These are phyloP conservation scores for Ptyas mucosa DNA, from an alignment of 2,113 vertebrate genomes.

Conservation along the genomic window DNA sequence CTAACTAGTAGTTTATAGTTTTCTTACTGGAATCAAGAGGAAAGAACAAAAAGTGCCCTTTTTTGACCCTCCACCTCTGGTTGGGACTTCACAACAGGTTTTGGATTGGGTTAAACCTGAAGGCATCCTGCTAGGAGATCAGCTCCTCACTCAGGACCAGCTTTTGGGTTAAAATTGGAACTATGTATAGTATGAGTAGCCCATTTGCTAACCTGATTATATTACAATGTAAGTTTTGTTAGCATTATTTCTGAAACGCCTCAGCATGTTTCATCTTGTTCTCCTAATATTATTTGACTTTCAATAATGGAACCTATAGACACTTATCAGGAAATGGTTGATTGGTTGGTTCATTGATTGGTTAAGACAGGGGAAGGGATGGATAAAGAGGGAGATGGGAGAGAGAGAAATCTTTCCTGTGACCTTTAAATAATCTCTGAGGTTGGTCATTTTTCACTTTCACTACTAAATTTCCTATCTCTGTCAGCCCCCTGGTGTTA, in stretches of 20 bases:
- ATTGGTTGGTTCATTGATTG: neutral
- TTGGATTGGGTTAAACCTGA: neutral
- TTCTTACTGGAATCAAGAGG: neutral
- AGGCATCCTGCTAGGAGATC: neutral
- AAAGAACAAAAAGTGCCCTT: neutral
- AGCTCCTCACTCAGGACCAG: neutral
- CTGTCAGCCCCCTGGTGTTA: constrained; percentile 2
- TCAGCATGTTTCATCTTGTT: neutral
- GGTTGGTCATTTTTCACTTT: constrained; percentile 10
- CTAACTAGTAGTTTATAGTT: neutral
- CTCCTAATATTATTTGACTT: neutral
- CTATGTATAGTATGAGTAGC: neutral
- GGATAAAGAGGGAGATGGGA: neutral
- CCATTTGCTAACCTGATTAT: neutral
- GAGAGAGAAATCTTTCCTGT: neutral
- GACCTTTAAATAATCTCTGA: constrained; percentile 24
- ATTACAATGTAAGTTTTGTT: neutral
- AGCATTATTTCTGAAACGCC: neutral
- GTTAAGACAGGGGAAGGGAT: neutral
- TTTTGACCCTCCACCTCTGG: neutral
- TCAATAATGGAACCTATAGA: neutral
- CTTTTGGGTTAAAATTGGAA: neutral
- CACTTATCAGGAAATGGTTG: neutral
- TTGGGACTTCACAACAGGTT: neutral
- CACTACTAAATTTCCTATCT: constrained; percentile 30